These are phyloP conservation scores for Salvelinus fontinalis DNA, from an alignment of 2,113 vertebrate species.

Conservation along the genomic window DNA sequence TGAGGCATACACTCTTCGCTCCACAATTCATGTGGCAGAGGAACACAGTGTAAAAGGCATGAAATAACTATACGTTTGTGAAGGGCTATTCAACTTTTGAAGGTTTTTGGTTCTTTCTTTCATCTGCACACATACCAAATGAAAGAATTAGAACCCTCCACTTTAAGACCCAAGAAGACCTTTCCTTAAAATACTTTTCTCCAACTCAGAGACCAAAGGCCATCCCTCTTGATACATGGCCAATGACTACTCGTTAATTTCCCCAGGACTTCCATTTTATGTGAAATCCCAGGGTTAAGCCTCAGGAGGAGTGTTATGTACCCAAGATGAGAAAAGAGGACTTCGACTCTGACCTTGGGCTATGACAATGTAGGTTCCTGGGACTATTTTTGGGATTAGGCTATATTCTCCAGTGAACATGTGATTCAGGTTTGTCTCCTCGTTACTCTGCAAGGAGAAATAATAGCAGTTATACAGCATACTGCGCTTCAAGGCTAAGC, in stretches of 20 bases:
- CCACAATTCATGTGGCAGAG: conserved; percentile 68
- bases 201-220: background rate
- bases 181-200: background rate
- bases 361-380: conserved; percentile 31
- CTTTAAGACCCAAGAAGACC: no score
- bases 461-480: background rate
- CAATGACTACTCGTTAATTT: background rate
- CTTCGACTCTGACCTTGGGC: conserved; percentile 39
- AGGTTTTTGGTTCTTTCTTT: no score
- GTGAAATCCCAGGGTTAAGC: no score
- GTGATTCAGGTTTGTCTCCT: conserved; percentile 19
- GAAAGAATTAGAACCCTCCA: no score
- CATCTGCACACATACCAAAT: no score
- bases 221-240: background rate
- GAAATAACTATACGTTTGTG: no score
- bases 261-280: background rate
- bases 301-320: background rate
- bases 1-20: conserved; percentile 57
- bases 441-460: background rate
- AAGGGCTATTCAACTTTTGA: no score
- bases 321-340: conserved; percentile 14
- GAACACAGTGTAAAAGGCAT: conserved; percentile 16
- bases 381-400: conserved; percentile 38
- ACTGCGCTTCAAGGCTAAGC: background rate
- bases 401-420: conserved; percentile 39